A percentile compares a stretch with the other conserved stretches of the same genome.
These are phyloP conservation scores for Corythaeola cristata DNA, from an alignment of 2,113 vertebrate genomes.

Conservation along the genomic window DNA sequence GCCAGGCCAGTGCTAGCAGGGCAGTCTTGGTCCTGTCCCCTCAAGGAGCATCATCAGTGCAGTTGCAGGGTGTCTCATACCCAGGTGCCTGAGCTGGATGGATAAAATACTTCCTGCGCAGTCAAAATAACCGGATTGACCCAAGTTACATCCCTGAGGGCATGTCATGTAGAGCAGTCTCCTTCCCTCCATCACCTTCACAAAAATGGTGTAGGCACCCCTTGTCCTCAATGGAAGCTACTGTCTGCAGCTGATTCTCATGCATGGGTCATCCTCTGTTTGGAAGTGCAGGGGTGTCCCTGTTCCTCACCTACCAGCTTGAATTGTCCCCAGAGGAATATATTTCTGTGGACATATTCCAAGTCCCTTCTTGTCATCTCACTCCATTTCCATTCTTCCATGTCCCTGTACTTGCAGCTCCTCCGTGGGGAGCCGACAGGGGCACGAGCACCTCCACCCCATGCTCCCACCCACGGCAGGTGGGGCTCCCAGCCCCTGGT, in stretches of 20 bases:
- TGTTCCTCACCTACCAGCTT: not conserved
- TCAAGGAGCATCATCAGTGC: not conserved
- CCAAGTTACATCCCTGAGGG: not conserved
- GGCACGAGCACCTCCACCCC: not conserved
- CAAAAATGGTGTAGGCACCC: not conserved
- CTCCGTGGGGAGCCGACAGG: not conserved
- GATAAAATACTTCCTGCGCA: accelerated
- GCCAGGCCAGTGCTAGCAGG: not conserved
- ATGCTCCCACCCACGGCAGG: not conserved
- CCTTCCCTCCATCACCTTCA: not conserved
- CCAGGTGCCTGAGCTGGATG: not conserved
- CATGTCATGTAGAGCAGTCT: not conserved
- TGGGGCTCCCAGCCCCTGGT: not conserved
- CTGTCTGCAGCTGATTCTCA: not conserved
- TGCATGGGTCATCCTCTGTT: not conserved
- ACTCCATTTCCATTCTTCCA: not conserved
- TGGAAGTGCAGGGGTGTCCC: not conserved
- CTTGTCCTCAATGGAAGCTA: not conserved
- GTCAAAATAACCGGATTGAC: not conserved
- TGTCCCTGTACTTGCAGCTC: not conserved
- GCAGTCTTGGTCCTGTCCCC: accelerated
- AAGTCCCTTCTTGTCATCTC: not conserved
- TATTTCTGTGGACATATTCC: not conserved
- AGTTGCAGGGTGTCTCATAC: not conserved
- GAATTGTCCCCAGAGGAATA: not conserved